A percentile compares a stretch with the other conserved stretches of the same genome.
phyloP scores from a whole-genome alignment of 2,113 vertebrate species.

The Hyperoodon ampullatus region DNA sequence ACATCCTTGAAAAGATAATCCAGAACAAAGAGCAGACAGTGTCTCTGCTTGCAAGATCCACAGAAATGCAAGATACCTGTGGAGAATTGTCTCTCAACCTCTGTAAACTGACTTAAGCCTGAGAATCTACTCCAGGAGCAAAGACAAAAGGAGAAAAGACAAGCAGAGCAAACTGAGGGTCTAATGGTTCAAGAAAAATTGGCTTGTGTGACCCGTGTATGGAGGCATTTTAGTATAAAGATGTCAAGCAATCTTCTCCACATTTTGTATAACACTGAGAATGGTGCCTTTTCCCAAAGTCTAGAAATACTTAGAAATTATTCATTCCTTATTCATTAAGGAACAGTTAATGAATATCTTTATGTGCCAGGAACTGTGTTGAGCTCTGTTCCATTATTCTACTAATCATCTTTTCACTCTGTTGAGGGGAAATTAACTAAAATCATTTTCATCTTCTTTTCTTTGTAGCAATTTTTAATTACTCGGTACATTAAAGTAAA shows the following conservation, averaged over 20 bases:
- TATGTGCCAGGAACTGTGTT: constrained; percentile 69
- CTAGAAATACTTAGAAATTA: constrained; percentile 60
- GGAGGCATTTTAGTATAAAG: constrained; percentile 42
- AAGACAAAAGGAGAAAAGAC: not conserved
- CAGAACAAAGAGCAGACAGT: not conserved
- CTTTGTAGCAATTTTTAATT: constrained; percentile 78
- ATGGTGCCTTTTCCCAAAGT: constrained; percentile 20
- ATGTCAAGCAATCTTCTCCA: not conserved
- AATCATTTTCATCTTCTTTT: constrained; percentile 74
- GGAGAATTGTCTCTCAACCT: not conserved
- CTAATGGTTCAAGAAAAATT: not conserved
- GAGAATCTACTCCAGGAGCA: constrained; percentile 31
- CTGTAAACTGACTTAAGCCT: not conserved
- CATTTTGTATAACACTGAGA: constrained; percentile 27
- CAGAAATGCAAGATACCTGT: not conserved
- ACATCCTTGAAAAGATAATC: not conserved
- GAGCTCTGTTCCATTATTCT: constrained; percentile 62
- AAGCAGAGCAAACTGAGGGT: not conserved
- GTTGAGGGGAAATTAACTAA: constrained; percentile 64
- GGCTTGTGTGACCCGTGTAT: not conserved
- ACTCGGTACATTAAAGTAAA: constrained; percentile 77
- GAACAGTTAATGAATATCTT: constrained; percentile 68
- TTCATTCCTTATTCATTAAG: constrained; percentile 57
- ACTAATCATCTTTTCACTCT: constrained; percentile 63
- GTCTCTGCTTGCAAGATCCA: not conserved